Evolutionary conservation across 2,888 invertebrate species (phyloP), one percentile per base, ranked within the genome.

Genomic region (Cremastobaeus sp.): DNA sequence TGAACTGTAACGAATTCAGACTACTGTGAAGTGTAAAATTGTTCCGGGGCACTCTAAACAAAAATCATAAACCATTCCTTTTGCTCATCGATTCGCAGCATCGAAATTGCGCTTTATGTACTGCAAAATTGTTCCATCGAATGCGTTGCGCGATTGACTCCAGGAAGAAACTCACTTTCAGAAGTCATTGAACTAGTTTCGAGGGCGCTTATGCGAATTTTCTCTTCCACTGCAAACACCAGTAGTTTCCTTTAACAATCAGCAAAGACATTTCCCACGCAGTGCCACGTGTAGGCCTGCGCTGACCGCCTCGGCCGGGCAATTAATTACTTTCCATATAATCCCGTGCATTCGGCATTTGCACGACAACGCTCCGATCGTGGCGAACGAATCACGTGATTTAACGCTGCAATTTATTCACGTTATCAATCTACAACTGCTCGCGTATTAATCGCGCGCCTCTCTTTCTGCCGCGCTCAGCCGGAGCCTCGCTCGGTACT

Each of bases 291-390:
- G 59, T 66, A 65, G 54, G 68, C 39, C 57, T 60, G 64, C 18
- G 59, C 65, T 18, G 37, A 41, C 30, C 55, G 43, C 65, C 50
- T 69, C 69, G 68, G 60, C 34, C 12, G 39, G 32, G 64, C 66
- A 74, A 74, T 74, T 76, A 76, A 76, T 76, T 76, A 71, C 64
- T 66, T 76, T 74, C 71, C 74, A 64, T 64, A 74, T 64, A 70
- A 74, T 68, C 60, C 74, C 54, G 64, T 50, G 69, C 65, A 47
- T 47, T 60, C 43, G 50, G 65, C 54, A 65, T 72, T 65, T 65
- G 65, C 59, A 60, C 65, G 62, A 52, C 55, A 64, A 60, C 62
- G 72, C 41, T 62, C 48, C 72, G 60, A 50, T 55, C 48, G 48
- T 68, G 55, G 66, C 30, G 64, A 76, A 59, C 72, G 62, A 73